Percentiles rank a stretch among this genome's conserved stretches.
These are phyloP conservation scores for Trachelus troglodyta DNA, from an alignment of 2,888 invertebrate species.

Conservation along the genomic window DNA sequence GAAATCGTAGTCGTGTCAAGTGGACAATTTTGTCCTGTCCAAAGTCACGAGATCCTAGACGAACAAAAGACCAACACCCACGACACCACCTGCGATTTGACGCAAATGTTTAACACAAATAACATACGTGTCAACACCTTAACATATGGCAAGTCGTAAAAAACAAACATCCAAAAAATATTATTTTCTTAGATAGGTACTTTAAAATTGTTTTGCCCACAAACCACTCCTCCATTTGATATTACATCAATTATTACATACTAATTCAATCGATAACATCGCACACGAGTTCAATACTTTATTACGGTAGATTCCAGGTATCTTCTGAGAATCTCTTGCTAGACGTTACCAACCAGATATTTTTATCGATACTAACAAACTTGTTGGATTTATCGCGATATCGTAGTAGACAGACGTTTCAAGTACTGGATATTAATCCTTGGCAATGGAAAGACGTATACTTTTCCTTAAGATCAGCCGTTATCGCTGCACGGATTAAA, in stretches of 20 bases:
- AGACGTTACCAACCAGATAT: neutral
- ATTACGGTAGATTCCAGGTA: neutral
- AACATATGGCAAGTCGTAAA: neutral
- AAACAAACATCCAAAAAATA: neutral
- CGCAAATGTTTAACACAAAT: neutral
- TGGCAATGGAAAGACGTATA: neutral
- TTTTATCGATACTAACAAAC: neutral
- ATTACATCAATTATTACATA: neutral
- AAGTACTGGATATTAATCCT: neutral
- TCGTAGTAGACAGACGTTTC: neutral
- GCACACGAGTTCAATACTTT: neutral
- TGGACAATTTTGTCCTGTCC: neutral
- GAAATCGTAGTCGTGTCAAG: neutral
- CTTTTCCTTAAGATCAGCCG: neutral
- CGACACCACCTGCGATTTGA: neutral
- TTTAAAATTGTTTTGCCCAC: neutral
- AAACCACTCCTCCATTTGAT: neutral
- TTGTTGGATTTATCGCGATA: neutral
- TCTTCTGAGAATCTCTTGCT: neutral
- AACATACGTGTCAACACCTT: neutral
- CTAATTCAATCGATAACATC: neutral
- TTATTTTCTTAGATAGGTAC: neutral
- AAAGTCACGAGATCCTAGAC: neutral
- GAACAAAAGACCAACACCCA: neutral
- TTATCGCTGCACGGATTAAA: neutral